Evolutionary conservation across 2,797 vertebrate species (phyloP).

Genomic region (Dermochelys coriacea): DNA sequence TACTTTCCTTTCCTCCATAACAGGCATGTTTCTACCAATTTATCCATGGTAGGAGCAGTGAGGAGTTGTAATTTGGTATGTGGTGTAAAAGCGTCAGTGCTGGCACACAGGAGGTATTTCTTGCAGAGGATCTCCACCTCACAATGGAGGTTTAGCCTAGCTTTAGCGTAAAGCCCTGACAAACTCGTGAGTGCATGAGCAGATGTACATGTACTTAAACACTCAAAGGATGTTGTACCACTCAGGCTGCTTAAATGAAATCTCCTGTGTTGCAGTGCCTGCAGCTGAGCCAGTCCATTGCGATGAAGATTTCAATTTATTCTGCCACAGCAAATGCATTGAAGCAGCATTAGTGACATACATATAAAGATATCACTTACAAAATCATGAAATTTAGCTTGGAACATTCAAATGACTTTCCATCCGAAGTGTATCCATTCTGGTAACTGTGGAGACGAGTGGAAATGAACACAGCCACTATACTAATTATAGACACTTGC

Average conservation of each 20-base stretch:
- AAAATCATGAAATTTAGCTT: not conserved
- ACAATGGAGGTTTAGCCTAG: constrained; percentile 38
- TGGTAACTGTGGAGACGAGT: not conserved
- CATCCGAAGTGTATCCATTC: not conserved
- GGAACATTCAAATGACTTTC: not conserved
- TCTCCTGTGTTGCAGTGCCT: not conserved
- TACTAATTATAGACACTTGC: not conserved
- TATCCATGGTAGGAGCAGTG: not conserved
- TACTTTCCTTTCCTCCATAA: not conserved
- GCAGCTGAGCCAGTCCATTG: not conserved
- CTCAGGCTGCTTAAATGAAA: not conserved
- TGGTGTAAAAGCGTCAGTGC: not conserved
- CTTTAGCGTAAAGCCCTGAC: not conserved
- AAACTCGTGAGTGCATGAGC: not conserved
- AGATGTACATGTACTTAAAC: not conserved
- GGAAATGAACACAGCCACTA: not conserved
- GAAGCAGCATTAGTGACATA: not conserved
- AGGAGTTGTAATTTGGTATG: not conserved
- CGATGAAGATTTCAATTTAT: not conserved
- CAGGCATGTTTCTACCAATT: not conserved
- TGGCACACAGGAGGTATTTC: constrained; percentile 46
- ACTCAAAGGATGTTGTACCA: not conserved
- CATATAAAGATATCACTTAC: not conserved
- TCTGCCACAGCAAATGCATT: not conserved
- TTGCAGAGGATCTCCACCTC: constrained; percentile 43